Evolutionary conservation across 2,888 invertebrate genomes (phyloP), one percentile per base, ranked within the genome.

Genomic region (Brachyptera risi): DNA sequence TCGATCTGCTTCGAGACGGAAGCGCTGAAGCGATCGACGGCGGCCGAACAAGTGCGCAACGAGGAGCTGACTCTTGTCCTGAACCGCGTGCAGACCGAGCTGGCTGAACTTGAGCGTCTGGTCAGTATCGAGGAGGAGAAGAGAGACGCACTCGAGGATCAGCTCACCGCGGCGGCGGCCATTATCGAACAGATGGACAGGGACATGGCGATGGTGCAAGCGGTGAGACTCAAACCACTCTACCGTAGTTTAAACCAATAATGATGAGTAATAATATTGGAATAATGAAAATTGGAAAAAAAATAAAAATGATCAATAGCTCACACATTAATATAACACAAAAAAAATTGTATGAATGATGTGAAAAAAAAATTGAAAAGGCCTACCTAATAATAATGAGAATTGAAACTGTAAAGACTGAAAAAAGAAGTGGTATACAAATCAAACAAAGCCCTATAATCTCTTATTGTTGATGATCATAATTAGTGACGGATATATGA

Each of bases 31-130:
- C 88, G 87, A 68, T 78, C 83, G 42, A 77, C 79, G 1, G 73
- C 75, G 59, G 83, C 84, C 63, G 88, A 88, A 73, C 83, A 87
- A 80, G 79, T 82, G 59, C 78, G 78, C 13, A 85, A 88, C 68
- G 86, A 85, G 68, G 80, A 82, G 65, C 70, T 88, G 1, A 80
- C 82, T 0, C 76, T 82, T 69, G 77, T 83, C 58, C 83, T 83
- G 68, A 78, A 79, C 50, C 51, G 51, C 31, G 24, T 26, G 13
- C 15, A 49, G n/a, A 27, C 19, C 17, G 63, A 60, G 11, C 19
- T 40, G 19, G 31, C 60, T 19, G 44, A 35, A 21, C 15, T 44
- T 5, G 42, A 60, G 31, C 63, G 63, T 1, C 13, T 24, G 37
- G 80, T 79, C 60, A 78, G 83, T 17, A 71, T 69, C 0, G 84